Evolutionary conservation across 2,888 invertebrate genomes (phyloP), one percentile per base, ranked within the genome.

Genomic region (Drosophila buzzatii): DNA sequence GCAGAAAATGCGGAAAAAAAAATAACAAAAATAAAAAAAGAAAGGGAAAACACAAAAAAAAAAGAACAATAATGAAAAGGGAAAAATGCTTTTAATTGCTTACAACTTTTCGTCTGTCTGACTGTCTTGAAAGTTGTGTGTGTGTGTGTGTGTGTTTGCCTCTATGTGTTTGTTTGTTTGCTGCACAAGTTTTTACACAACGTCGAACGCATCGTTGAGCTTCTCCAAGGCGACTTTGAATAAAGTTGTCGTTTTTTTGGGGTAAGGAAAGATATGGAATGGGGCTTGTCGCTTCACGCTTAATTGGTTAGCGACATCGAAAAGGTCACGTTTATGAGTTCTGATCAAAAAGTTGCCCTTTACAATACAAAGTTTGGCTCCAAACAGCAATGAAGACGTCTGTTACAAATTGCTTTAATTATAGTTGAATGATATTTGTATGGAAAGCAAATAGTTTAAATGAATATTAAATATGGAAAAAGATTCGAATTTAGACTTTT

Each of bases 321-420:
- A 88, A 79, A 85, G 90, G 89, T 85, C 90, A 85, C 77, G 76
- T 88, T 90, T 82, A 79, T 88, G 86, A 82, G 73, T 76, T 90
- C 45, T 70, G 85, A 87, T 86, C 73, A 71, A 73, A 84, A 73
- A 64, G 45, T 62, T 70, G 64, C 44, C 37, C 58, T 33, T 63
- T 42, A 64, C 58, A 55, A 16, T 39, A 10, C 37, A 47, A 45
- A 23, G 37, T 42, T 62, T 41, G 3, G 35, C 47, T 20, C 33
- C 35, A 33, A 39, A 27, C 23, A n/a, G 16, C 39, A 33, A 37
- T 16, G 18, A 37, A 53, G 51, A 33, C 18, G 8, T 14, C 10
- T 18, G 3, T 31, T n/a, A 20, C 33, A 33, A 12, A 18, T 33
- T 12, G 31, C n/a, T 51, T 2, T 51, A 35, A 35, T 20, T 51